These are phyloP conservation scores for Myocastor coypus DNA, from an alignment of 2,113 vertebrate genomes.

Conservation along the genomic window DNA sequence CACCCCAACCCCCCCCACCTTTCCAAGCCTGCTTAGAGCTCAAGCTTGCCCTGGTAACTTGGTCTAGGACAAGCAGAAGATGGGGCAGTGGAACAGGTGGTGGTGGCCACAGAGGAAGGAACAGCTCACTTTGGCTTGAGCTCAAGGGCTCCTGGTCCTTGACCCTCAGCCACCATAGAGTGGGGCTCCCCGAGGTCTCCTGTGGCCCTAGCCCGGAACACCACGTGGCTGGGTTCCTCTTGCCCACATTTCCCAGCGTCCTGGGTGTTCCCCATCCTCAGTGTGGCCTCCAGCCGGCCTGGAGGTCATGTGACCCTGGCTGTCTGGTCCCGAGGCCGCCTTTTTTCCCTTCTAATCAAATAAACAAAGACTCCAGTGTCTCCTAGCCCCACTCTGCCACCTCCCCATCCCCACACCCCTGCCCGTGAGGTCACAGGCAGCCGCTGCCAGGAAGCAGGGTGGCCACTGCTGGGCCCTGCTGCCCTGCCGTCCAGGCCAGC, in stretches of 20 bases:
- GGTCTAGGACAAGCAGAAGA: neutral
- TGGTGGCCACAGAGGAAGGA: neutral
- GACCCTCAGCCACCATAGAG: neutral
- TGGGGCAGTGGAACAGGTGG: neutral
- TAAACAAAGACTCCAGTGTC: conserved; percentile 84
- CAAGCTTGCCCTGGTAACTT: neutral
- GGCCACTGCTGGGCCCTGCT: conserved; percentile 72
- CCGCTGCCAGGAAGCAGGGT: conserved; percentile 79
- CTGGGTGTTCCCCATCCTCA: conserved; percentile 71
- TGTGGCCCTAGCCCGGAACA: neutral
- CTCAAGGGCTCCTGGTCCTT: neutral
- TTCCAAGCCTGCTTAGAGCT: neutral
- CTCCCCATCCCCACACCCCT: conserved; percentile 69
- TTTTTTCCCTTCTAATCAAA: conserved; percentile 76
- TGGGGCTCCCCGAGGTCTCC: conserved; percentile 6
- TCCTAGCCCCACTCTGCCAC: conserved; percentile 65
- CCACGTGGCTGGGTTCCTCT: neutral
- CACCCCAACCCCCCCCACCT: neutral
- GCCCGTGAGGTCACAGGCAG: conserved; percentile 81
- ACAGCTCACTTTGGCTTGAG: neutral
- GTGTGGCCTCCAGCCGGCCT: conserved; percentile 28
- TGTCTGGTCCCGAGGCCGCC: conserved; percentile 78
- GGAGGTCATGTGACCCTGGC: conserved; percentile 77
- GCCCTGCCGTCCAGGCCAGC: conserved; percentile 63
- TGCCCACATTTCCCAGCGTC: conserved; percentile 49